Evolutionary conservation across 2,113 vertebrate genomes (phyloP), one percentile per base, ranked within the genome.

Genomic region (Neofelis nebulosa): DNA sequence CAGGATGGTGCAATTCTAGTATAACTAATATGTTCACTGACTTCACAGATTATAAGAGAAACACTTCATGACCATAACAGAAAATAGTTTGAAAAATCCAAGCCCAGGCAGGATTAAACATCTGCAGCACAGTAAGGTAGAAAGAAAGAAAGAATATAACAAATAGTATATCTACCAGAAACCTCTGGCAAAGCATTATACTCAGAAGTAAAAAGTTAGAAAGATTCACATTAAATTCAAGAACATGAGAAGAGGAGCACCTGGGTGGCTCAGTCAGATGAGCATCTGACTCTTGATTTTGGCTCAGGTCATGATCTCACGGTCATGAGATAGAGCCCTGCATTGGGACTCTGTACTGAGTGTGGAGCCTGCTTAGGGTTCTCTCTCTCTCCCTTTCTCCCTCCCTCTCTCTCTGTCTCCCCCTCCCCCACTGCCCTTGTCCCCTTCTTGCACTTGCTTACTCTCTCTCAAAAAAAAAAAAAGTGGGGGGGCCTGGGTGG

Each of bases 41-140:
- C 55, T 65, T 63, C 65, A 85, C 18, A 89, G 36, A 48, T 61
- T 18, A n/a, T 3, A 82, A 45, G 27, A 55, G 48, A 91, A 94
- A 68, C 85, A 48, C 21, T 9, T 79, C 63, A 79, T 41, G 19
- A 52, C 45, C 48, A 11, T 86, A 33, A 13, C 41, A 61, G 48
- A 92, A 93, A 80, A 23, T 41, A 66, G 61, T 29, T 31, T 81
- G 36, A 82, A 83, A 89, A 95, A 9, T 38, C 27, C 45, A 65
- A 80, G 38, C 45, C 11, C 8, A 21, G 27, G 78, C 27, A 16
- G 33, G 19, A 48, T 81, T 45, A 57, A 95, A 89, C 19, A 57
- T 80, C 25, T 41, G 55, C 29, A 16, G 25, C 23, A 74, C 5
- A 21, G 29, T 8, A 45, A 63, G 66, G 63, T 6, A 73, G 14